These are phyloP conservation scores for Anthophora plumipes DNA, from an alignment of 2,888 invertebrate genomes.

Conservation along the genomic window DNA sequence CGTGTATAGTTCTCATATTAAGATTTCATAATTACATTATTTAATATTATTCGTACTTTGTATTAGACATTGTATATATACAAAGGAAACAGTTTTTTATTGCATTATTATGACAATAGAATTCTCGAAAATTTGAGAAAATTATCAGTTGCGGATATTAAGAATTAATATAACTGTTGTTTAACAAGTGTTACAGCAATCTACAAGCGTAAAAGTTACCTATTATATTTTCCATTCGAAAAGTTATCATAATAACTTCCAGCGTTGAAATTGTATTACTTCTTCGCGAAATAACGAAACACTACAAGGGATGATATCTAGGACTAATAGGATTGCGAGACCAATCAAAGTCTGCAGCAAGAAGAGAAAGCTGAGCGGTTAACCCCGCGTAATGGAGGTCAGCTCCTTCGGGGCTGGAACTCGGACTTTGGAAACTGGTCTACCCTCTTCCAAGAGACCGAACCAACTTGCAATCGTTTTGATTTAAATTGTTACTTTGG, in stretches of 20 bases:
- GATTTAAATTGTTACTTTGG: constrained; percentile 74
- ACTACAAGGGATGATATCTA: constrained; percentile 60
- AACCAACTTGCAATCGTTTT: constrained; percentile 64
- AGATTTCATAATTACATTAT: no score
- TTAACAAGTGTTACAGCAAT: not conserved
- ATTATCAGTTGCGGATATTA: no score
- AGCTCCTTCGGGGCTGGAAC: constrained; percentile 80
- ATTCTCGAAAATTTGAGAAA: no score
- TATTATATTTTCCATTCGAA: not conserved
- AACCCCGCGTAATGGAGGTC: constrained; percentile 83
- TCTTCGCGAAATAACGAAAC: constrained; percentile 46
- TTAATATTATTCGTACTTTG: no score
- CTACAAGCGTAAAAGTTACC: not conserved
- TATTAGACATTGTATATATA: no score
- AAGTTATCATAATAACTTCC: not conserved
- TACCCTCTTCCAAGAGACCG: constrained; percentile 61
- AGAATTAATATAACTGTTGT: no score
- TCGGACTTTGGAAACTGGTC: constrained; percentile 77
- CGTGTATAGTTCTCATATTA: no score
- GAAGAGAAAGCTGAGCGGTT: constrained; percentile 82
- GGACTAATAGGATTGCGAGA: constrained; percentile 82
- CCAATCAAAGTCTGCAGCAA: constrained; percentile 83
- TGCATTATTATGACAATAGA: no score
- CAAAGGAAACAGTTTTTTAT: no score
- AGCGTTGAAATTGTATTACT: constrained; percentile 18